Evolutionary conservation across 2,888 invertebrate species (phyloP).

Genomic region (Drosophila fulvimacula): DNA sequence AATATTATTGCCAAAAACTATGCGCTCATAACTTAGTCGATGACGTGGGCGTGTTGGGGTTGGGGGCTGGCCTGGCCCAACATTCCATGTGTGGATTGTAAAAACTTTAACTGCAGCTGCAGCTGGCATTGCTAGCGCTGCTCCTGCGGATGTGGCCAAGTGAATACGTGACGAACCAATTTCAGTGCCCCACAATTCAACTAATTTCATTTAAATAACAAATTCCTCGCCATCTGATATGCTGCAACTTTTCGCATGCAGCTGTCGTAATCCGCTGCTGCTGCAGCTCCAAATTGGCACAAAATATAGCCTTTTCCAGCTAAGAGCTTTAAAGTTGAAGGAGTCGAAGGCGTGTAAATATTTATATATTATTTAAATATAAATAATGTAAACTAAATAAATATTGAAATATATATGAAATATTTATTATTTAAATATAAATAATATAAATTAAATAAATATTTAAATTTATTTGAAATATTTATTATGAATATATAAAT

Average conservation of each 20-base stretch:
- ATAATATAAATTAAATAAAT: no score
- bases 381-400: no score
- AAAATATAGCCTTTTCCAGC: conserved; percentile 1
- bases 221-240: conserved; percentile 44
- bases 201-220: conserved; percentile 70
- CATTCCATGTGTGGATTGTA: conserved; percentile 43
- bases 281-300: not conserved
- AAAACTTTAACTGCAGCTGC: conserved; percentile 55
- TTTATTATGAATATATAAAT: no score
- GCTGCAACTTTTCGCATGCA: conserved; percentile 30
- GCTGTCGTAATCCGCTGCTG: conserved; percentile 9
- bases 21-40: conserved; percentile 13
- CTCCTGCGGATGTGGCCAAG: conserved; percentile 44
- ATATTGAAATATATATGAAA: no score
- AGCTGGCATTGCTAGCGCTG: conserved; percentile 8
- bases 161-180: conserved; percentile 63
- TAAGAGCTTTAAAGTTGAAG: conserved; percentile 1
- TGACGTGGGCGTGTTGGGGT: not conserved
- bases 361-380: not conserved
- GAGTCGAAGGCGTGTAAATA: not conserved
- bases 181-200: conserved; percentile 46
- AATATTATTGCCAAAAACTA: conserved; percentile 61
- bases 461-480: no score
- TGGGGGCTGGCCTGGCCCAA: not conserved
- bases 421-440: no score